These are phyloP conservation scores for Anticlea derivata DNA, from an alignment of 2,888 invertebrate species.

Conservation along the genomic window DNA sequence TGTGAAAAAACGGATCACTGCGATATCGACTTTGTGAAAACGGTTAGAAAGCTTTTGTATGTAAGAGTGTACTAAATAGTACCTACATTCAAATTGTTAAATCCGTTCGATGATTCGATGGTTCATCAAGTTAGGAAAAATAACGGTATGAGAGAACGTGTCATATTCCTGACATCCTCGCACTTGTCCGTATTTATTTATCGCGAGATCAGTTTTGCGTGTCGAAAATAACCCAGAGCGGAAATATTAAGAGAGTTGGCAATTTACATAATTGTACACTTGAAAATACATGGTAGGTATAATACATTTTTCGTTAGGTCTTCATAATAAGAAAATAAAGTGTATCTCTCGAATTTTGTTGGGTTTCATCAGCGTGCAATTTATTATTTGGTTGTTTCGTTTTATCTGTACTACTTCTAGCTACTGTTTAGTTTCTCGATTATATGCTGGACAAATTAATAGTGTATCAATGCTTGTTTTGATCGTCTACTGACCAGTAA, in stretches of 20 bases:
- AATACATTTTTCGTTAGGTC: conserved; percentile 43
- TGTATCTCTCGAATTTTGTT: conserved; percentile 20
- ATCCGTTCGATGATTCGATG: too few relatives aligned
- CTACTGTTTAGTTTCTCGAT: background rate
- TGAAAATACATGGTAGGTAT: too few relatives aligned
- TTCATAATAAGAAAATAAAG: conserved; percentile 33
- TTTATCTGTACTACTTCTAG: background rate
- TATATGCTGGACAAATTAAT: background rate
- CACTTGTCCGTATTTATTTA: conserved; percentile 37
- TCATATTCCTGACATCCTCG: background rate
- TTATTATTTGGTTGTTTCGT: too few relatives aligned
- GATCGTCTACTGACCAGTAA: too few relatives aligned
- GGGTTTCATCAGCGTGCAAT: background rate
- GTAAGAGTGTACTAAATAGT: too few relatives aligned
- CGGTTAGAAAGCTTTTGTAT: too few relatives aligned
- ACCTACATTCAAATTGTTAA: too few relatives aligned
- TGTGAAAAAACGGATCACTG: too few relatives aligned
- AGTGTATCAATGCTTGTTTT: too few relatives aligned
- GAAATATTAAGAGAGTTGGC: conserved; percentile 49
- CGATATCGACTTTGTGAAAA: too few relatives aligned
- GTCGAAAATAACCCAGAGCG: conserved; percentile 67
- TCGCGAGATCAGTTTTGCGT: conserved; percentile 63
- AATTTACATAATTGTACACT: conserved; percentile 52
- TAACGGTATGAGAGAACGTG: too few relatives aligned
- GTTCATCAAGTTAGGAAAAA: too few relatives aligned